Evolutionary conservation across 2,797 vertebrate genomes (phyloP), one percentile per base, ranked within the genome.

Genomic region (Oryzias dopingdopingensis): DNA sequence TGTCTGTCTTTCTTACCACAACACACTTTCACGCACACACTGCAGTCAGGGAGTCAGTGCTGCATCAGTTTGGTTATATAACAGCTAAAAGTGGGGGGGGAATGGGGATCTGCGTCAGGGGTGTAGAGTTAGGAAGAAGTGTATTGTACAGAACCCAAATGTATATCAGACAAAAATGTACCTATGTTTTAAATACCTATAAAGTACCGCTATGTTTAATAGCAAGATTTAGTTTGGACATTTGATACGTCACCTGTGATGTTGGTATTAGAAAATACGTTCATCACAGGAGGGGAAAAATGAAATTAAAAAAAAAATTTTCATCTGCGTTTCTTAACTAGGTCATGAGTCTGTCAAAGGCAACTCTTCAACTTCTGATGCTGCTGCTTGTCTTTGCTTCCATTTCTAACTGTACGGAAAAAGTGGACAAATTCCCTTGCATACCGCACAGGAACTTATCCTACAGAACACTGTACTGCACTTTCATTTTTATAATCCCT

Each of bases 31-130:
- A 23, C 48, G 70, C 69, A 70, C 68, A 71, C 62, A 52, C 74
- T 88, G 86, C 88, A 89, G 85, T 89, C 65, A 70, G 76, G 83
- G 86, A 88, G 86, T 88, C 70, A 76, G 75, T 40, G 77, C 86
- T 90, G 86, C 88, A 76, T 90, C 87, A 90, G 81, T 72, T 65
- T 22, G 72, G 80, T 91, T 91, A 87, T 84, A 82, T 90, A 91
- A 91, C 83, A 59, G 71, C 63, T 47, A 22, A 64, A 55, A 65
- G 65, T 45, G 62, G 60, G 60, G 60, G 44, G 42, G 47, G 48
- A 50, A 49, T 63, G 42, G 65, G 26, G 42, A 59, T 55, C 20
- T 29, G 20, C n/a, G 41, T 62, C 29, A 42, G 44, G 51, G 41
- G n/a, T 56, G 41, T 49, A 43, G 32, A 55, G 52, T 29, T 49